A percentile compares a stretch with the other conserved stretches of the same genome.
Conservation (phyloP, 30 jellyfish, hydroid and myxozoan species). For the Hydractinia symbiolongicarpus region DNA sequence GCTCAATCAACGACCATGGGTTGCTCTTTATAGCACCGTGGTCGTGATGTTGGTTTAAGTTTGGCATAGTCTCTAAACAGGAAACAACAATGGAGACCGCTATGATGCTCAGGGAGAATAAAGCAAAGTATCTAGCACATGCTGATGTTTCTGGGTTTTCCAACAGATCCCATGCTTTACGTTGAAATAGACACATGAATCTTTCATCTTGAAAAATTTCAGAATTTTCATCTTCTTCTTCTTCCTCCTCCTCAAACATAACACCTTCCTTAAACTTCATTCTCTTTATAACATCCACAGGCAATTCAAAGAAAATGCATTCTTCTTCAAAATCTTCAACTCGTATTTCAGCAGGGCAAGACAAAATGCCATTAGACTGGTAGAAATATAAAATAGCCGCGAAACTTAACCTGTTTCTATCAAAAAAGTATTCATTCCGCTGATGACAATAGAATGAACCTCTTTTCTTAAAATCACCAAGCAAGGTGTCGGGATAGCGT, state of each 20-base stretch:
- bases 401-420: slow-evolving; percentile 80
- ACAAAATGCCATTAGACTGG: slow-evolving; percentile 80
- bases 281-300: slow-evolving; percentile 31
- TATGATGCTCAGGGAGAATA: slow-evolving; percentile 56
- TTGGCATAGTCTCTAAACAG: slow-evolving; percentile 78
- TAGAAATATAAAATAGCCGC: slow-evolving; percentile 88
- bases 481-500: slow-evolving; percentile 78
- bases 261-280: slow-evolving; percentile 70
- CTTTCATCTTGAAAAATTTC: not conserved
- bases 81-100: slow-evolving; percentile 50
- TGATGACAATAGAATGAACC: slow-evolving; percentile 5
- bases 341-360: slow-evolving; percentile 66
- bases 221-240: not conserved
- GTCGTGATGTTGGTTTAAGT: slow-evolving; percentile 4
- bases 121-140: slow-evolving; percentile 60
- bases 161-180: slow-evolving; percentile 49
- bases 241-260: not conserved
- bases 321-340: slow-evolving; percentile 75
- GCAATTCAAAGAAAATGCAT: slow-evolving; percentile 67
- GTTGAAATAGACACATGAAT: not conserved
- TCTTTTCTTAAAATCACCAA: slow-evolving; percentile 61
- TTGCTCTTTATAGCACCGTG: not conserved
- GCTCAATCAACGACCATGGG: slow-evolving; percentile 6
- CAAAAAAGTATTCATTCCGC: slow-evolving; percentile 49
- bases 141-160: slow-evolving; percentile 77